Evolutionary conservation across 2,797 vertebrate species (phyloP).

Genomic region (Brachyrhaphis roseni): DNA sequence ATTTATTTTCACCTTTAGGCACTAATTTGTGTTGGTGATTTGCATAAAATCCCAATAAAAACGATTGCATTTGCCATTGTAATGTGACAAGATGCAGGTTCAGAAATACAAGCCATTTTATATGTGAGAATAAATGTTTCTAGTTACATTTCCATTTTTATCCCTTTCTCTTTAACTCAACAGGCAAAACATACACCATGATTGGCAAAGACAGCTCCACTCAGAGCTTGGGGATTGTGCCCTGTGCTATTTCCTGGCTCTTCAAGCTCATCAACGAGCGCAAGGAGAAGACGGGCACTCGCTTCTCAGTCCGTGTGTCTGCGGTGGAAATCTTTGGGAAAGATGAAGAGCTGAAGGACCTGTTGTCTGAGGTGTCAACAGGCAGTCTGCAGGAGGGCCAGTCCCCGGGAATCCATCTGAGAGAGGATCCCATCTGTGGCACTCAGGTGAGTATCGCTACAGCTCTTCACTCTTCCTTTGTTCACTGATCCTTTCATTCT

Average conservation of each 20-base stretch:
- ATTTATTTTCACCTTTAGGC: background rate
- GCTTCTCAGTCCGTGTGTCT: conserved; percentile 95
- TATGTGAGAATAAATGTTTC: background rate
- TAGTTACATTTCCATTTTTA: conserved; percentile 34
- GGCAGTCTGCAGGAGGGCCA: conserved; percentile 90
- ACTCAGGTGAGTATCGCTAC: conserved; percentile 85
- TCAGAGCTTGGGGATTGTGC: conserved; percentile 92
- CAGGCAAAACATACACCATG: conserved; percentile 98
- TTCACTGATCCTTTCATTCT: conserved; percentile 58
- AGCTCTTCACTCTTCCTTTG: conserved; percentile 45
- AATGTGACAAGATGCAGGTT: background rate
- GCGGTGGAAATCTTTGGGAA: conserved; percentile 96
- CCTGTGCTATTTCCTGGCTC: conserved; percentile 99
- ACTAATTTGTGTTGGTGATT: background rate
- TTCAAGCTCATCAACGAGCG: conserved; percentile 96
- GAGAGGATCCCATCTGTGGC: conserved; percentile 93
- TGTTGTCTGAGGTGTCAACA: conserved; percentile 91
- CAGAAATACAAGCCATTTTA: background rate
- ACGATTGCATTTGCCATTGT: background rate
- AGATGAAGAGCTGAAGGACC: conserved; percentile 92
- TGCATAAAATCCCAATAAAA: background rate
- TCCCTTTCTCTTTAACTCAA: conserved; percentile 25
- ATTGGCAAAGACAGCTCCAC: conserved; percentile 94
- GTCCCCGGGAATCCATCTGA: conserved; percentile 90
- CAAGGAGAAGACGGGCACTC: conserved; percentile 90